Evolutionary conservation across 53 echinoderm and acorn worm genomes (phyloP), one percentile per base, ranked within the genome.

Genomic region (Henricia sp.): DNA sequence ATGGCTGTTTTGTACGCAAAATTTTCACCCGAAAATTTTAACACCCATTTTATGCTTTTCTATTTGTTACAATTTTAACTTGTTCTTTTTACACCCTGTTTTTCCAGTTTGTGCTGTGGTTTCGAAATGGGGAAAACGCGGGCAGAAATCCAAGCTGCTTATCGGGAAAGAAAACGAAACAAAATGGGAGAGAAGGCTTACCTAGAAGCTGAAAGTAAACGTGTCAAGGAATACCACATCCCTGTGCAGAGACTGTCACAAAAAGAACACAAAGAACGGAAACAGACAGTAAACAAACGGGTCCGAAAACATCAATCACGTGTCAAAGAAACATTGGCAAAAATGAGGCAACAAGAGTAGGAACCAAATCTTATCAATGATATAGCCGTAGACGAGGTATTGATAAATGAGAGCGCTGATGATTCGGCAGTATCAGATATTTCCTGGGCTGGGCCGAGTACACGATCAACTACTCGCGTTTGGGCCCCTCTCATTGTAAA

Each of bases 61-160:
- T n/a, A n/a, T n/a, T n/a, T n/a, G n/a, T n/a, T n/a, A n/a, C n/a
- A n/a, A n/a, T n/a, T n/a, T n/a, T 44, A 44, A 44, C 44, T 44
- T 44, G 44, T 44, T 44, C 44, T 13, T 13, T 44, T 44, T 44
- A 44, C 13, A 44, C 44, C 44, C 13, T 44, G n/a, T n/a, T 44
- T 44, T 44, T 44, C 44, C 44, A 44, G 44, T 44, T 44, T 44
- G 44, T 44, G 44, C 44, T 53, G 19, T 53, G 53, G n/a, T 58
- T 58, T 58, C 27, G 29, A 24, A 25, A 58, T 58, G 58, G 58
- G 25, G 6, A 58, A 58, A 25, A 58, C 28, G 29, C 27, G 58
- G 25, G 26, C 58, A 23, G 58, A 83, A 52, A 83, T 69, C 24
- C 83, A 83, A 54, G 83, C 83, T 50, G 83, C 83, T 42, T 83